phyloP scores from a whole-genome alignment of 2,113 vertebrate genomes.

The Neodontobutis hainanensis region DNA sequence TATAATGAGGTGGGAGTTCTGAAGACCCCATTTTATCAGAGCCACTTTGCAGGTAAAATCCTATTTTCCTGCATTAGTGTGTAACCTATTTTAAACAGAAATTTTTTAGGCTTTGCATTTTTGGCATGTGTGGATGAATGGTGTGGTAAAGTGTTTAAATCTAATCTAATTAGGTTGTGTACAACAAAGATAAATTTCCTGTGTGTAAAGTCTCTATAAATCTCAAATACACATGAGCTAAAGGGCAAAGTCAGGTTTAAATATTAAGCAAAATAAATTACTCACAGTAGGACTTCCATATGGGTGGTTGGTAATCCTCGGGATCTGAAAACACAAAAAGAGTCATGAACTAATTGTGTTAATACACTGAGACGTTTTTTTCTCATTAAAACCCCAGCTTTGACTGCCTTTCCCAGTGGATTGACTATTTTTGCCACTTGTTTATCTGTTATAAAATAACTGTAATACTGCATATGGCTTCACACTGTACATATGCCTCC shows the following conservation, averaged over 20 bases:
- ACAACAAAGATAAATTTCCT: constrained; percentile 24
- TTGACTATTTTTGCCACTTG: constrained; percentile 42
- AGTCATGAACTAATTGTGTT: constrained; percentile 30
- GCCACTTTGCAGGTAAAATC: constrained; percentile 60
- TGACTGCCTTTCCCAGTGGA: constrained; percentile 12
- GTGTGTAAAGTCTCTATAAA: constrained; percentile 25
- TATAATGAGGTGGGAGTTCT: constrained; percentile 55
- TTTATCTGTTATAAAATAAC: constrained; percentile 47
- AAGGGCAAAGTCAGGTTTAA: constrained; percentile 22
- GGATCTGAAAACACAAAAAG: constrained; percentile 85
- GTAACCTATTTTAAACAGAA: constrained; percentile 65
- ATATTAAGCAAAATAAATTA: constrained; percentile 54
- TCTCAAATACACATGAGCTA: constrained; percentile 11
- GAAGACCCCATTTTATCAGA: constrained; percentile 55
- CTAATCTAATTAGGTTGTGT: constrained; percentile 31
- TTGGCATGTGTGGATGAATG: constrained; percentile 28
- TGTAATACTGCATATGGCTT: constrained; percentile 51
- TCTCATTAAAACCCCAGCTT: constrained; percentile 42
- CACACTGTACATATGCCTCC: constrained; percentile 35
- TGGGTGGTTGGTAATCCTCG: constrained; percentile 97
- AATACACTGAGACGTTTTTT: constrained; percentile 31
- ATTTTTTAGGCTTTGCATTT: constrained; percentile 42
- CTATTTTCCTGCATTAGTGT: constrained; percentile 46
- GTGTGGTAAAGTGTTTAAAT: constrained; percentile 33
- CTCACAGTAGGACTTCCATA: constrained; percentile 99